Evolutionary conservation across 2,113 vertebrate species (phyloP).

Genomic region (Eurystomus gularis): DNA sequence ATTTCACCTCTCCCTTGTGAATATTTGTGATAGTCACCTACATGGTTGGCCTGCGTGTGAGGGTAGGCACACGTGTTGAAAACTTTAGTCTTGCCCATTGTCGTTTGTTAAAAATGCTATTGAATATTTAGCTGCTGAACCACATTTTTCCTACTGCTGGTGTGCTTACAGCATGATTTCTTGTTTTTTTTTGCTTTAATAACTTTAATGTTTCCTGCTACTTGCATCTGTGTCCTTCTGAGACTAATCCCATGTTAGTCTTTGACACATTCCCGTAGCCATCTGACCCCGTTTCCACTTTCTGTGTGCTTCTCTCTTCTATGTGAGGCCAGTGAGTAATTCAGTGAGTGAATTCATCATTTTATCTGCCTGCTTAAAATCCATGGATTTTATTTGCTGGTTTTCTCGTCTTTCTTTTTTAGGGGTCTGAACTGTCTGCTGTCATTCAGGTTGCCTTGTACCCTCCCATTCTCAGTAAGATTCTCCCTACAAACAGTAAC

Average conservation of each 20-base stretch:
- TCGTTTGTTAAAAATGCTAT: not conserved
- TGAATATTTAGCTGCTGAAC: not conserved
- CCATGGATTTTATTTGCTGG: rapidly evolving
- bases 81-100: not conserved
- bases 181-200: not conserved
- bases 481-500: not conserved
- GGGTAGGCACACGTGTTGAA: not conserved
- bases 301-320: not conserved
- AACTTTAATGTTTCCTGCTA: not conserved
- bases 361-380: not conserved
- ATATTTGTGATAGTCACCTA: not conserved
- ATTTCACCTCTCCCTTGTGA: not conserved
- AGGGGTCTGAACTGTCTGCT: not conserved
- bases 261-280: not conserved
- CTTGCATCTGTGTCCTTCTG: not conserved
- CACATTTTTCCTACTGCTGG: not conserved
- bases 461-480: not conserved
- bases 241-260: not conserved
- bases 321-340: not conserved
- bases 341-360: not conserved
- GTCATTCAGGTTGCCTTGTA: not conserved
- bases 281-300: not conserved
- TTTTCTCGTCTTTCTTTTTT: not conserved
- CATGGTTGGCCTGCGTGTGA: not conserved
- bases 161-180: not conserved